Conservation (phyloP, 2,113 vertebrate species). For the Malurus alboscapulatus region DNA sequence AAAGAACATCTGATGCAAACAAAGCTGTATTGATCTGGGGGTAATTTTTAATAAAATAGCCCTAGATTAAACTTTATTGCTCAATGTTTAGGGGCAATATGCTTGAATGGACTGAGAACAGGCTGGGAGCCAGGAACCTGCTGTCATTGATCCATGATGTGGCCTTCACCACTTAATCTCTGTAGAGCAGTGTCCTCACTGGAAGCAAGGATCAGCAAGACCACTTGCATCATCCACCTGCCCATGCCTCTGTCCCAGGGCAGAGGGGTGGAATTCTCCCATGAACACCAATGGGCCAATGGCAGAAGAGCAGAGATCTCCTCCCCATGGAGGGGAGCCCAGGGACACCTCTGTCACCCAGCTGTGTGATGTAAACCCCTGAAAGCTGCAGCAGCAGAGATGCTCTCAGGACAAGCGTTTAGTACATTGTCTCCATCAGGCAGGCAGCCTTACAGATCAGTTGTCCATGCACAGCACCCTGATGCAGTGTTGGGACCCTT, state of each 20-base stretch:
- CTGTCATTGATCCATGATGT: neutral
- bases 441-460: neutral
- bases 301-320: neutral
- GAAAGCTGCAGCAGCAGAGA: neutral
- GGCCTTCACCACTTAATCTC: slow-evolving; percentile 53
- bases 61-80: slow-evolving; percentile 32
- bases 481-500: neutral
- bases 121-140: neutral
- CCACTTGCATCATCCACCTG: slow-evolving; percentile 37
- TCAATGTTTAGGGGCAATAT: slow-evolving; percentile 41
- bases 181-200: slow-evolving; percentile 5
- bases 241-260: neutral
- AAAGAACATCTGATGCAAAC: slow-evolving; percentile 14
- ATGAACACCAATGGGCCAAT: slow-evolving; percentile 31
- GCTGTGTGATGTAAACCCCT: neutral
- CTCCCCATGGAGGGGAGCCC: slow-evolving; percentile 28
- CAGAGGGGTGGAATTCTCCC: slow-evolving; percentile 15
- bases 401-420: neutral
- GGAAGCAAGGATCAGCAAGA: neutral
- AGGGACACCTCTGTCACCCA: neutral
- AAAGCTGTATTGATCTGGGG: neutral
- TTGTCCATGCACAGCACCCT: neutral
- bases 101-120: slow-evolving; percentile 33
- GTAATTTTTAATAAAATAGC: slow-evolving; percentile 50
- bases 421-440: neutral